Evolutionary conservation across 2,113 vertebrate species (phyloP).

Genomic region (Tinamus guttatus): DNA sequence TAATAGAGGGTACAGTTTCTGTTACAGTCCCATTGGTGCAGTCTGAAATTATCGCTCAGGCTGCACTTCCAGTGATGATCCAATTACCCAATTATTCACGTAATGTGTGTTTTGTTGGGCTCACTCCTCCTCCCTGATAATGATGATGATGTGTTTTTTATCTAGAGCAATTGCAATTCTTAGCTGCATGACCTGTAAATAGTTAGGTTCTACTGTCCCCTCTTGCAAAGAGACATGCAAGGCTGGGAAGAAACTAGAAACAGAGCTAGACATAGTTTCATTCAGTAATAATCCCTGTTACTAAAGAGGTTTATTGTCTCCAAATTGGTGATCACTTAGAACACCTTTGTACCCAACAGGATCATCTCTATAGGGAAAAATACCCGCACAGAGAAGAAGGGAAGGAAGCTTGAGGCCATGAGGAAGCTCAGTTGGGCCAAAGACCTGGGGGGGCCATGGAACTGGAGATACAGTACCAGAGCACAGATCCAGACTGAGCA

Average conservation of each 20-base stretch:
- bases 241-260: background rate
- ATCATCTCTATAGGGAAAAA: background rate
- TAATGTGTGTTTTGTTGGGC: constrained; percentile 25
- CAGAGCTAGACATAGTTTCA: background rate
- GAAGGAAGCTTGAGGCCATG: background rate
- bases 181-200: constrained; percentile 16
- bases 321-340: constrained; percentile 36
- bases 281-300: background rate
- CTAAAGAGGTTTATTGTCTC: constrained; percentile 23
- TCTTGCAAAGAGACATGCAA: background rate
- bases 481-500: background rate
- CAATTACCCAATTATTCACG: constrained; percentile 10
- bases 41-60: constrained; percentile 31
- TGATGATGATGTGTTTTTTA: constrained; percentile 43
- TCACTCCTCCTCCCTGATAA: constrained; percentile 10
- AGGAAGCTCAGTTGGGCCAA: background rate
- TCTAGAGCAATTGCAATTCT: constrained; percentile 34
- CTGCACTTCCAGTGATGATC: constrained; percentile 45
- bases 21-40: background rate
- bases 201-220: background rate
- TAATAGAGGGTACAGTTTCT: constrained; percentile 22
- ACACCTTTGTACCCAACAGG: background rate
- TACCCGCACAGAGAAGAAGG: background rate
- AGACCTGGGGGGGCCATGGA: rapidly evolving
- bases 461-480: background rate